Evolutionary conservation across 64 coral and sea anemone genomes (phyloP).

Genomic region (Dendrophyllia cribrosa): DNA sequence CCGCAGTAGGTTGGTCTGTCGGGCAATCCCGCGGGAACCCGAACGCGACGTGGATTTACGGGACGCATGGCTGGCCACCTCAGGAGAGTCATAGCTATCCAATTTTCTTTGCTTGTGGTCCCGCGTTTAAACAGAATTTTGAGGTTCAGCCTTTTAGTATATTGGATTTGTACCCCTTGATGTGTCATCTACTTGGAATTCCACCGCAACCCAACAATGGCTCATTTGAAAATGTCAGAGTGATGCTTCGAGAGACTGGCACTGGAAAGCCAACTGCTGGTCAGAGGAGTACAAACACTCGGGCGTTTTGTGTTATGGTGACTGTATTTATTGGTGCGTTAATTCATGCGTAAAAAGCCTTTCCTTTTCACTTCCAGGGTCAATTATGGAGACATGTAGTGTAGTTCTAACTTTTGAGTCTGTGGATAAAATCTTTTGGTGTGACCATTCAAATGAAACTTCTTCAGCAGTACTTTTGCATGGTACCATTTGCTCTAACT

Average conservation of each 20-base stretch:
- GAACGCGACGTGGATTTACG: not conserved
- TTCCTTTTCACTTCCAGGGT: too few species aligned
- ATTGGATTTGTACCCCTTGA: constrained; percentile 73
- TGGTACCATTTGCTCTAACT: too few species aligned
- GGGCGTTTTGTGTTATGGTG: not conserved
- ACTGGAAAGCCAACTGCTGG: not conserved
- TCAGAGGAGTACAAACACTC: not conserved
- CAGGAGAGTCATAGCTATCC: constrained; percentile 25
- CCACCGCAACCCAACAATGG: not conserved
- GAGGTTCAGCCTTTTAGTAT: constrained; percentile 11
- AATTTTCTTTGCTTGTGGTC: constrained; percentile 76
- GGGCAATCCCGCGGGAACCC: not conserved
- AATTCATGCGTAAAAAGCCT: not conserved
- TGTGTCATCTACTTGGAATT: constrained; percentile 38
- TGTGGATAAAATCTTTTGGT: too few species aligned
- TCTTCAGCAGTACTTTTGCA: too few species aligned
- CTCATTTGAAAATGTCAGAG: not conserved
- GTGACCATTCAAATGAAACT: too few species aligned
- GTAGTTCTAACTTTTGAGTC: too few species aligned
- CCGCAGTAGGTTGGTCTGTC: constrained; percentile 40
- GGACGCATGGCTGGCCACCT: not conserved
- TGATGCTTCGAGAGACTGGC: not conserved
- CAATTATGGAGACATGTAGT: too few species aligned
- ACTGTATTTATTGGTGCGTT: not conserved
- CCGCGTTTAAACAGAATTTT: constrained; percentile 70